Percentiles rank a stretch among this genome's conserved stretches.
phyloP scores from a whole-genome alignment of 2,888 invertebrate species.

The Trichacis sp. region DNA sequence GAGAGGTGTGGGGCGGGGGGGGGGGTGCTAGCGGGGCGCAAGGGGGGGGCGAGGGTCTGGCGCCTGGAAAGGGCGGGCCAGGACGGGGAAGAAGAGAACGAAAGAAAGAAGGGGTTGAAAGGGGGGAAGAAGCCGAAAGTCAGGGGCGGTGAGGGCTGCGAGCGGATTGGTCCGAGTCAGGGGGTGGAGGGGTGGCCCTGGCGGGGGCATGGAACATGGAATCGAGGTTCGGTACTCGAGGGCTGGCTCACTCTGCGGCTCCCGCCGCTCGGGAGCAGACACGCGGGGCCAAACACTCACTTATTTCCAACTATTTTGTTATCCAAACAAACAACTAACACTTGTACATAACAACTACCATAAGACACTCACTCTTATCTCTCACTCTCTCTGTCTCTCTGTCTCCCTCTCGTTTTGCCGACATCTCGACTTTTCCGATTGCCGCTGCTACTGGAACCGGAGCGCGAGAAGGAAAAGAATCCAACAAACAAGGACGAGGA shows the following conservation, averaged over 20 bases:
- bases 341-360: slow-evolving; percentile 61
- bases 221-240: slow-evolving; percentile 58
- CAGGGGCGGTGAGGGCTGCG: slow-evolving; percentile 33
- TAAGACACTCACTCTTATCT: slow-evolving; percentile 24
- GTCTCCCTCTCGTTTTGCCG: not conserved
- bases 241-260: slow-evolving; percentile 69
- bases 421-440: slow-evolving; percentile 26
- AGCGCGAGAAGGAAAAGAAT: slow-evolving; percentile 8
- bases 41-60: too few species aligned
- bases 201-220: slow-evolving; percentile 22
- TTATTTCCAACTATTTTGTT: slow-evolving; percentile 66
- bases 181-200: slow-evolving; percentile 26
- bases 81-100: slow-evolving; percentile 3
- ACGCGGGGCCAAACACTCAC: slow-evolving; percentile 65
- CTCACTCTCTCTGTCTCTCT: slow-evolving; percentile 5
- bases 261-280: slow-evolving; percentile 70
- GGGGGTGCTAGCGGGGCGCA: too few species aligned
- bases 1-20: too few species aligned
- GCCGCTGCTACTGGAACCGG: slow-evolving; percentile 24
- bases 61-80: too few species aligned
- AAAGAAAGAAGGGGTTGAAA: slow-evolving; percentile 41
- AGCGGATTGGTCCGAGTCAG: slow-evolving; percentile 37
- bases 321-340: slow-evolving; percentile 48
- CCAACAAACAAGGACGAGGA: slow-evolving; percentile 11
- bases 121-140: not conserved